Evolutionary conservation across 2,797 vertebrate species (phyloP), one percentile per base, ranked within the genome.

Genomic region (Fistularia tabacaria): DNA sequence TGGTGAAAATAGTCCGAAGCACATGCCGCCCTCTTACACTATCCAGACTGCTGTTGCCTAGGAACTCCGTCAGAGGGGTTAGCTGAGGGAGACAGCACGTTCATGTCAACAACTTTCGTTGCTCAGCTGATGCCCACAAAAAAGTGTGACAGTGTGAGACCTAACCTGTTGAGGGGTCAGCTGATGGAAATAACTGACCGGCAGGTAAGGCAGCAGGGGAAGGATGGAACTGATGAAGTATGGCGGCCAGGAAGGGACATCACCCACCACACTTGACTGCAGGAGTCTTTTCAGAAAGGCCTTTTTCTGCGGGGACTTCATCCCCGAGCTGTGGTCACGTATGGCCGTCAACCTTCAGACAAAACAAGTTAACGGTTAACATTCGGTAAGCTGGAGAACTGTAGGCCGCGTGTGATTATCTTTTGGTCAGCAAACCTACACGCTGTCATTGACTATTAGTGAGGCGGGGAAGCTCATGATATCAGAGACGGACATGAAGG

Each of bases 401-500:
- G 45, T 41, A 15, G 14, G 10, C 10, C 14, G 36, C 64, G 57
- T 14, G 12, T 38, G 3, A 55, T 36, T 0, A 6, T 51, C 15
- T 47, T 5, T 36, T 48, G 12, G 6, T 54, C 36, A 6, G 36
- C 37, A 41, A n/a, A 87, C 94, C 92, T 86, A 97, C 94, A 95
- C 93, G 0, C 89, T 95, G 79, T 94, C 91, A 1, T 95, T 95
- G 85, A 91, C 88, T 62, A 97, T 84, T 59, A 95, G 88, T 1
- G 92, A 92, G 1, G 91, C 86, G 0, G 94, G 95, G 58, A 96
- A 93, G 71, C 86, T 93, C 88, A 91, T 89, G 53, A 95, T 93
- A 79, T 97, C 93, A 5, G 93, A 91, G 49, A 94, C 91, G 1
- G 93, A 93, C 94, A 95, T 90, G 79, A 94, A 96, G 37, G 93